Base-by-base conservation (phyloP, 1,140 invertebrate genomes). In the Muscidifurax raptorellus region DNA sequence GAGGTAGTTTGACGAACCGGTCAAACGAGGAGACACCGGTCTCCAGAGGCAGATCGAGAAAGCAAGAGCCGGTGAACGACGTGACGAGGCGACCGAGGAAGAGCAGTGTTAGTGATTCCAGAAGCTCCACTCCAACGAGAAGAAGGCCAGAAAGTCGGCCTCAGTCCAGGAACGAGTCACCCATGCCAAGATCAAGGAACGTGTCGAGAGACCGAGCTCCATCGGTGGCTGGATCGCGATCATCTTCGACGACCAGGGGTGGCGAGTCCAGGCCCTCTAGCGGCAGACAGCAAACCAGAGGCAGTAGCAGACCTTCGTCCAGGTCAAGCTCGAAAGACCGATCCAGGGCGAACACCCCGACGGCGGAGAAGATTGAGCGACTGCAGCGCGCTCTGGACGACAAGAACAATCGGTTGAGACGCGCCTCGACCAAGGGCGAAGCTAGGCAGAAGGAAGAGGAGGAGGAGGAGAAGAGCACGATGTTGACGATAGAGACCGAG, bases 401-500 rank as follows among this genome's bases (percentile, higher is more conserved):
- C 59, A 88, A 87, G 36, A 89, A 83, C n/a, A 86, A 88, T 47
- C 81, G 89, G 9, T 6, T 69, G 0, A 86, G 83, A 32, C 82
- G 79, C 40, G 64, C 76, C 10, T 88, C 86, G 0, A 69, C 67
- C 9, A 27, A 81, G 1, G 80, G 83, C 1, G 77, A 64, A 4
- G 22, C 7, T 13, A 69, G 0, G 67, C 44, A 18, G 15, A 52
- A 67, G 66, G 28, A 77, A 13, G 52, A 44, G 13, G 40, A 85
- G 18, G 22, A 71, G 13, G 40, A 85, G 18, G 22, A 71, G 13
- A 85, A 80, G 52, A 74, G 84, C 69, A n/a, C 22, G 7, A 44
- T 32, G 9, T 40, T 90, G 12, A 88, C 86, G 84, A 91, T 94
- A 69, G 92, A 94, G 86, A 95, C 96, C 1, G 94, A 95, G 86